Base-by-base conservation (phyloP, 2,888 invertebrate genomes). In the Elysia crispata region DNA sequence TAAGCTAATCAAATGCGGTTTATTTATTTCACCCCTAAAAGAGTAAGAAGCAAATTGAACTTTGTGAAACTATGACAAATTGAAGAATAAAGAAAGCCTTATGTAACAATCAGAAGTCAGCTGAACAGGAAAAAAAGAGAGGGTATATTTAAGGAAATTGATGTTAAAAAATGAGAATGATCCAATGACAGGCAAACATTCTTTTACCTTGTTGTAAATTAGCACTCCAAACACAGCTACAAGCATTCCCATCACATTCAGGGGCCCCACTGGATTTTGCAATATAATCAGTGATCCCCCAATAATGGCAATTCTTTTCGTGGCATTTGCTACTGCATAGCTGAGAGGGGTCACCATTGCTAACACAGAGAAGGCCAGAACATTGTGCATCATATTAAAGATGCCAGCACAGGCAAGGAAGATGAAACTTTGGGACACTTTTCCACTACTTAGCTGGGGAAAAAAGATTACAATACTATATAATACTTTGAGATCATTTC, bases 311-410 rank as follows among this genome's bases (percentile, higher is more conserved):
- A 97, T 97, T 87, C 98, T 94, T 93, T 98, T 98, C 77, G 97
- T 97, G 33, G 97, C 97, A 92, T 97, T 98, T 76, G 97, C 97
- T 79, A 98, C 98, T 0, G 98, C 97, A 93, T 98, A 98, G 0
- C 97, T 97, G 50, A 98, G 94, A 62, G 98, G 97, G n/a, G 97
- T 95, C 60, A 98, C 97, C 86, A 93, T 87, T 77, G 97, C 96
- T 86, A 99, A 94, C 77, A 98, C 96, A 86, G 96, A 97, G 93
- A 98, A 98, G 0, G 98, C 98, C 76, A 97, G 95, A 88, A 98
- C 95, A 91, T 98, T 99, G 93, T 98, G 98, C 86, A 97, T 93
- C 96, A 98, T 98, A 90, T 96, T 97, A 85, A 98, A 94, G 77
- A 96, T 93, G 23, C 98, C 98, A 92, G 98, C 98, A 25, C 95